These are phyloP conservation scores for Junonia oenone DNA, from an alignment of 2,888 invertebrate species.

Conservation along the genomic window DNA sequence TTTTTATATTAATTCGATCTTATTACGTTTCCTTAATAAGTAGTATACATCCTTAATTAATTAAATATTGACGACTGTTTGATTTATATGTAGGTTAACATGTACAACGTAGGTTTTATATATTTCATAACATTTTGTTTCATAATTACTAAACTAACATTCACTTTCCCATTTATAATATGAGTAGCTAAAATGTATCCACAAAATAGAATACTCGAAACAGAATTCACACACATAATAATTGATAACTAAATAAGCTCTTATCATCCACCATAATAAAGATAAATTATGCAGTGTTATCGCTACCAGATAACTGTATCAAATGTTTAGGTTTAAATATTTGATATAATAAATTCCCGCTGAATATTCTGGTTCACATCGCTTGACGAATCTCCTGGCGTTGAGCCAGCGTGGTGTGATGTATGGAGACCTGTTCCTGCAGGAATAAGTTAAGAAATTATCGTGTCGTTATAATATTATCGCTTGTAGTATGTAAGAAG, in stretches of 20 bases:
- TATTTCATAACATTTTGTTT: too few relatives aligned
- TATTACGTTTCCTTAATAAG: too few relatives aligned
- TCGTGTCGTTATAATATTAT: background rate
- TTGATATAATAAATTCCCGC: constrained; percentile 16
- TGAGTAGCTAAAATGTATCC: too few relatives aligned
- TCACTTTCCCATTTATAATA: too few relatives aligned
- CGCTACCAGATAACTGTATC: constrained; percentile 2
- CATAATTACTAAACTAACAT: too few relatives aligned
- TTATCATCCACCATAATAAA: background rate
- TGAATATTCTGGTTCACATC: constrained; percentile 23
- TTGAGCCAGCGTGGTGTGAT: constrained; percentile 15
- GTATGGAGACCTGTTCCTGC: constrained; percentile 7
- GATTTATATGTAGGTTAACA: too few relatives aligned
- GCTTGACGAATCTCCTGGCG: constrained; percentile 27
- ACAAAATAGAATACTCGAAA: too few relatives aligned
- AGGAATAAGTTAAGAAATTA: constrained; percentile 12
- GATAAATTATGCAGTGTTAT: constrained; percentile 5
- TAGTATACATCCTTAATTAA: too few relatives aligned
- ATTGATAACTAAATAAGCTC: constrained; percentile 1
- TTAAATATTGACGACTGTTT: too few relatives aligned
- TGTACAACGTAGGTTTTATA: too few relatives aligned
- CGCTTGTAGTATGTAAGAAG: too few relatives aligned
- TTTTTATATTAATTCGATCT: too few relatives aligned
- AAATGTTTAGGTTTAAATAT: constrained; percentile 17
- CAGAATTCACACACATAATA: background rate